phyloP scores from a whole-genome alignment of 2,113 vertebrate species.

The Cyanoramphus novaezelandiae region DNA sequence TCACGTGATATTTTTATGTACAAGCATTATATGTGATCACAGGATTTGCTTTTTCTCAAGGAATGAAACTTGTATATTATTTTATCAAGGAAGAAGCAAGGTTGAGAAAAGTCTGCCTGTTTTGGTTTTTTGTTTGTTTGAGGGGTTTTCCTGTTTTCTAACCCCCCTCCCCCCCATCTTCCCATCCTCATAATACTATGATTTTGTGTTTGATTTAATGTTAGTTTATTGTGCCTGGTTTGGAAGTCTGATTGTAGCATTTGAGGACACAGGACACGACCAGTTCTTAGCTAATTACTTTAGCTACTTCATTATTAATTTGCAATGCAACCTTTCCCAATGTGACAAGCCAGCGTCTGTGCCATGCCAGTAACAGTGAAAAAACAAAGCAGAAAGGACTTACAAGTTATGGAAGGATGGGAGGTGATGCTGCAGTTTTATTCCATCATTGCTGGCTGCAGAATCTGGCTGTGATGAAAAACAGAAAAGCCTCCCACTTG shows the following conservation, averaged over 20 bases:
- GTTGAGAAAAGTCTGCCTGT: not conserved
- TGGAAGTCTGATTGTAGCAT: not conserved
- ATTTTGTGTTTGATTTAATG: not conserved
- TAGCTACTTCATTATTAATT: not conserved
- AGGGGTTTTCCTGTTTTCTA: accelerated
- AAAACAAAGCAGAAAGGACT: not conserved
- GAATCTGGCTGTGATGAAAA: not conserved
- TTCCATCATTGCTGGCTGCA: not conserved
- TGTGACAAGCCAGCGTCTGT: not conserved
- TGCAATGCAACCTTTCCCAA: not conserved
- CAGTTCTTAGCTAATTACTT: conserved; percentile 5
- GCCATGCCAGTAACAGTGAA: not conserved
- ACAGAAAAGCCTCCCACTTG: not conserved
- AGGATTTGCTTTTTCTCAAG: not conserved
- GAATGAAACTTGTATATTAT: not conserved
- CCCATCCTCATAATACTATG: not conserved
- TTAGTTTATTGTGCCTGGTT: not conserved
- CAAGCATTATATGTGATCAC: not conserved
- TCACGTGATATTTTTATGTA: not conserved
- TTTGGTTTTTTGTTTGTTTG: not conserved
- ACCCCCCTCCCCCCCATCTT: accelerated
- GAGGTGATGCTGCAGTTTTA: not conserved
- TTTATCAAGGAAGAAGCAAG: not conserved
- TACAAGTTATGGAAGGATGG: not conserved
- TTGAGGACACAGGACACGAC: not conserved